Evolutionary conservation across 1,140 invertebrate genomes (phyloP), one percentile per base, ranked within the genome.

Genomic region (Hyposmocoma kahamanoa): DNA sequence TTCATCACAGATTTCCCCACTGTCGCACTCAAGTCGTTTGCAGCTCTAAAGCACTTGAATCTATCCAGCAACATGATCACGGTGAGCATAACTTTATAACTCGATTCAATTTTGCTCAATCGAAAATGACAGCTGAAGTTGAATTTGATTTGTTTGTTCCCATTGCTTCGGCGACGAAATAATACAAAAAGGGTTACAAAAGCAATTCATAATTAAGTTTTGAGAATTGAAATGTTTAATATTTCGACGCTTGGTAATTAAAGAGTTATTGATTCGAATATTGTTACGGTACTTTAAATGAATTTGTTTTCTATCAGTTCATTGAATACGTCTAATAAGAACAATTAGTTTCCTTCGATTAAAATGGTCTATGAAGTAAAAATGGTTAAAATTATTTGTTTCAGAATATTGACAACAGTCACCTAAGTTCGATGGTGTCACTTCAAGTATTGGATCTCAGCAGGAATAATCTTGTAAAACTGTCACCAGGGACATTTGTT

Each of bases 1-100:
- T 95, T 95, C 64, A 90, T 97, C 13, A 87, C 88, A 4, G 91
- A 94, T 62, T 93, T 97, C 72, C 95, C 96, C 1, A 90, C 89
- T 0, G 89, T 93, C 1, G 92, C 94, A 0, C 65, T 96, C n/a
- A 91, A 91, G 56, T 81, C 89, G 1, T 89, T 96, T 44, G 67
- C 78, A 0, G 88, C 89, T 21, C 76, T 97, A 0, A 92, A 90
- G 67, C 89, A 91, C 48, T 84, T 97, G 17, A 94, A 95, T 71
- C 75, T 96, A 2, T 95, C 93, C 8, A 92, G 94, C 22, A 97
- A 97, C 84, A 89, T 95, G 74, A 92, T 96, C 36, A 90, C 90
- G 65, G 93, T 94, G 18, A 34, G 20, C n/a, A n/a, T 1, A 46
- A 46, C 3, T 41, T 36, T 8, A 3, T 36, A 36, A 36, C 18